Conservation (phyloP, 2,888 invertebrate species). For the Parascotia fuliginaria region DNA sequence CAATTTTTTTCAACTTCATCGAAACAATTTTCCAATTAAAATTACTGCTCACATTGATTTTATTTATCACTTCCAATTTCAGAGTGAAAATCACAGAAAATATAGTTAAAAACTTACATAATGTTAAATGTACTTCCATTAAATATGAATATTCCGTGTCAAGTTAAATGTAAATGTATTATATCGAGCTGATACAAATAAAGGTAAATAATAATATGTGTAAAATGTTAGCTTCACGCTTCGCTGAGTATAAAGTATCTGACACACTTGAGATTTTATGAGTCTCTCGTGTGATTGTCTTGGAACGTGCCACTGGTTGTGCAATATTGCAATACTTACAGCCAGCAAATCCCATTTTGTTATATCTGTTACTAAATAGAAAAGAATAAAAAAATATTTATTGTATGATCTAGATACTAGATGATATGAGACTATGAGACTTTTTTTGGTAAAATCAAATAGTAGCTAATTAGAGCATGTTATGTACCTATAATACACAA, state of each 20-base stretch:
- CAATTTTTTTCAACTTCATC: conserved; percentile 12
- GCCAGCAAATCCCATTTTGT: neutral
- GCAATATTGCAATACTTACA: conserved; percentile 25
- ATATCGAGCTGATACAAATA: neutral
- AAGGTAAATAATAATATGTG: conserved; percentile 2
- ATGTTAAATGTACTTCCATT: neutral
- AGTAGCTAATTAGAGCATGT: too few relatives aligned
- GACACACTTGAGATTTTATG: conserved; percentile 4
- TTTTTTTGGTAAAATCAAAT: too few relatives aligned
- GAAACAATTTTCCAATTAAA: conserved; percentile 13
- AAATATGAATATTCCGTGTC: neutral
- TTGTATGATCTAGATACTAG: too few relatives aligned
- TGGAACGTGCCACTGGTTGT: conserved; percentile 19
- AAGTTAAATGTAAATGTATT: neutral
- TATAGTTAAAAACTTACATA: conserved; percentile 2
- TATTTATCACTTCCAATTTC: conserved; percentile 14
- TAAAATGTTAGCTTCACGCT: neutral
- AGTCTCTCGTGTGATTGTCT: conserved; percentile 20
- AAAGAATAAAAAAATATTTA: neutral
- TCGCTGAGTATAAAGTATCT: neutral
- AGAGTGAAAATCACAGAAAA: neutral
- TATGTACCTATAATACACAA: too few relatives aligned
- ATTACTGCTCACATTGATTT: conserved; percentile 5
- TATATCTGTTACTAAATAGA: neutral
- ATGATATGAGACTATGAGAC: too few relatives aligned